Conservation (phyloP, 2,113 vertebrate species). For the Zingel zingel region DNA sequence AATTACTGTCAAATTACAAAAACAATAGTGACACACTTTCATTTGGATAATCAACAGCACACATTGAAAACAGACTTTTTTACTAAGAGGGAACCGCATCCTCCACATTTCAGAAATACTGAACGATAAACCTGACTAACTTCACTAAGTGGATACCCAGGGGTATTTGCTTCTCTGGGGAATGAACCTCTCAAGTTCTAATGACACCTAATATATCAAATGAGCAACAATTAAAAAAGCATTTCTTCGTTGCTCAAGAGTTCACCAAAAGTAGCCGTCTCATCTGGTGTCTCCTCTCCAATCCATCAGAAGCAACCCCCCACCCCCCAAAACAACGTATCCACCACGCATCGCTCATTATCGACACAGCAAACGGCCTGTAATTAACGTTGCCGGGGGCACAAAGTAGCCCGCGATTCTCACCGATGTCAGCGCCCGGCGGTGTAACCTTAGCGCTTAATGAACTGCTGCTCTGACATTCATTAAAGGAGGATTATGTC, state of each 20-base stretch:
- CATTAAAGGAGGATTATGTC: constrained; percentile 68
- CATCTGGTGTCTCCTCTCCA: constrained; percentile 4
- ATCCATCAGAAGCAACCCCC: background rate
- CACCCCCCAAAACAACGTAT: background rate
- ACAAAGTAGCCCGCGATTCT: constrained; percentile 45
- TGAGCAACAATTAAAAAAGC: constrained; percentile 25
- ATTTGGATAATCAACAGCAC: background rate
- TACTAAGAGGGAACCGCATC: background rate
- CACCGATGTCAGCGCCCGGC: constrained; percentile 3
- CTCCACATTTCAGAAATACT: background rate
- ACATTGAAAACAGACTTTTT: background rate
- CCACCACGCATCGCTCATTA: constrained; percentile 47
- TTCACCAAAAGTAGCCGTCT: constrained; percentile 12
- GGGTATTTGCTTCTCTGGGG: background rate
- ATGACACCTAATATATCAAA: constrained; percentile 47
- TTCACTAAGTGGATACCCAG: constrained; percentile 6
- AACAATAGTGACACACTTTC: background rate
- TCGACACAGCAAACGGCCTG: constrained; percentile 49
- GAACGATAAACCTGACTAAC: constrained; percentile 25
- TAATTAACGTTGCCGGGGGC: constrained; percentile 50
- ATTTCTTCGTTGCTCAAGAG: background rate
- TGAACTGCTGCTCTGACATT: constrained; percentile 71
- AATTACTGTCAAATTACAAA: background rate
- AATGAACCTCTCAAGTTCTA: constrained; percentile 37
- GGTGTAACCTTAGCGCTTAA: constrained; percentile 64